Evolutionary conservation across 2,113 vertebrate genomes (phyloP).

Genomic region (Archocentrus centrarchus): DNA sequence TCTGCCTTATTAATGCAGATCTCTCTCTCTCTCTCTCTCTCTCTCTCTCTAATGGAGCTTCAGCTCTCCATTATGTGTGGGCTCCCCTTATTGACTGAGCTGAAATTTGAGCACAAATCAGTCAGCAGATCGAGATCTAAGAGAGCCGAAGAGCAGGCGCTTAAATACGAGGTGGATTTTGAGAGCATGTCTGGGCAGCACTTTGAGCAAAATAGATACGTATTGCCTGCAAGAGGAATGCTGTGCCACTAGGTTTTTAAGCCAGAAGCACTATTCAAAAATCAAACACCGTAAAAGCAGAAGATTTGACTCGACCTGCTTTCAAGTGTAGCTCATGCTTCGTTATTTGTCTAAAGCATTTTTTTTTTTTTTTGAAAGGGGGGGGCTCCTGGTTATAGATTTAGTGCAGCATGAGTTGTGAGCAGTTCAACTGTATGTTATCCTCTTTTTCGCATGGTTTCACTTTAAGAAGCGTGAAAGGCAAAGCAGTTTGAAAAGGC

Average conservation of each 20-base stretch:
- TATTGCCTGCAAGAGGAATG: slow-evolving; percentile 39
- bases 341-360: not conserved
- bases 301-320: not conserved
- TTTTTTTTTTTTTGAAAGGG: no score
- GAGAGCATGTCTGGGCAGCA: slow-evolving; percentile 11
- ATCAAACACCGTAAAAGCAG: not conserved
- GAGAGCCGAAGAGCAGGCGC: not conserved
- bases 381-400: not conserved
- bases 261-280: not conserved
- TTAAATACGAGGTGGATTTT: not conserved
- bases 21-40: not conserved
- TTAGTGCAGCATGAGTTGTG: slow-evolving; percentile 1
- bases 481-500: not conserved
- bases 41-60: not conserved
- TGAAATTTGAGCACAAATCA: slow-evolving; percentile 7
- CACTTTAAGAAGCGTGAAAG: not conserved
- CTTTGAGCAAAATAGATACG: not conserved
- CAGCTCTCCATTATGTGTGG: not conserved
- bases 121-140: not conserved
- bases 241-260: not conserved
- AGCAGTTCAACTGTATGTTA: slow-evolving; percentile 8
- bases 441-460: not conserved
- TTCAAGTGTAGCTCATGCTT: not conserved
- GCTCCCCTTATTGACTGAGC: not conserved
- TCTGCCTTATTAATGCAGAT: not conserved